Evolutionary conservation across 2,888 invertebrate species (phyloP).

Genomic region (Coenonympha arcania): DNA sequence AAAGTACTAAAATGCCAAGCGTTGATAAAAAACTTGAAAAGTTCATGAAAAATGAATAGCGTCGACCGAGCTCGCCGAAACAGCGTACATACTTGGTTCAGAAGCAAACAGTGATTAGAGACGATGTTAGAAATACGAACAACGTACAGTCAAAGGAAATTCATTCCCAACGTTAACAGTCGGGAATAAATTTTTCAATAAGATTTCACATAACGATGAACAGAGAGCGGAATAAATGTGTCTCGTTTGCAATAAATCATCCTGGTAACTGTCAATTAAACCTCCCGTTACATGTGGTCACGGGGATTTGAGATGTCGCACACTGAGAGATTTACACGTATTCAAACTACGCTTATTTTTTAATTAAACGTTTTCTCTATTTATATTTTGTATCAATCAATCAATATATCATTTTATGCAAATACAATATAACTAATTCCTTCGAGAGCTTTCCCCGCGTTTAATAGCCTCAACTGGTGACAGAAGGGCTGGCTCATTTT

Average conservation of each 20-base stretch:
- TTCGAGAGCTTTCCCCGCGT: too few relatives aligned
- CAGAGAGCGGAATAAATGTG: background rate
- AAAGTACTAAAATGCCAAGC: too few relatives aligned
- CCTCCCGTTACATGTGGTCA: background rate
- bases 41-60: too few relatives aligned
- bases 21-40: too few relatives aligned
- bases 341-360: background rate
- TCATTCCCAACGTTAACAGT: background rate
- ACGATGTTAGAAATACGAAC: background rate
- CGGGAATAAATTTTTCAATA: background rate
- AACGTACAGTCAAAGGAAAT: background rate
- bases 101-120: too few relatives aligned
- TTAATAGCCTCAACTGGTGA: too few relatives aligned
- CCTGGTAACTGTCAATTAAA: conserved; percentile 16
- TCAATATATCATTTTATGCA: too few relatives aligned
- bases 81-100: too few relatives aligned
- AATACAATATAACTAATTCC: too few relatives aligned
- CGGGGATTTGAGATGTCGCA: conserved; percentile 3
- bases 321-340: background rate
- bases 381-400: background rate
- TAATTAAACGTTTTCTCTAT: background rate
- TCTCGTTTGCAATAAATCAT: conserved; percentile 12
- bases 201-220: conserved; percentile 2
- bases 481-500: too few relatives aligned
- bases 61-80: too few relatives aligned